These are phyloP conservation scores for Pristiophorus japonicus DNA, from an alignment of 2,113 vertebrate species.

Conservation along the genomic window DNA sequence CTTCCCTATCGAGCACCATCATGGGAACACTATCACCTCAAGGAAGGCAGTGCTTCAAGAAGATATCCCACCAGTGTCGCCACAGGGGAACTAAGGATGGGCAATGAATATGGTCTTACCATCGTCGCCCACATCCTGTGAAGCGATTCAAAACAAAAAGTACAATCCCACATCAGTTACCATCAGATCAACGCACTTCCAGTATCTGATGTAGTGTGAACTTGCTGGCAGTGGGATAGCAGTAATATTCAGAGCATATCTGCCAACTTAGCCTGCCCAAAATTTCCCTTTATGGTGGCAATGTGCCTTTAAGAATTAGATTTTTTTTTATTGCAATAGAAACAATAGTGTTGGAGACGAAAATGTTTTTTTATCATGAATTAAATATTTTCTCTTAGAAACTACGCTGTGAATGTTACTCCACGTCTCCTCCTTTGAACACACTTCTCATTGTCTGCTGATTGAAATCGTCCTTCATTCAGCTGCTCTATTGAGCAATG, in stretches of 20 bases:
- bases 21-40: no score
- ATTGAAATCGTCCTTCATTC: neutral
- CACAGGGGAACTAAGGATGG: no score
- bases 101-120: neutral
- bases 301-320: neutral
- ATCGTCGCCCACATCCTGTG: neutral
- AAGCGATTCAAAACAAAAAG: neutral
- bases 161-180: neutral
- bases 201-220: neutral
- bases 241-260: neutral
- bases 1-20: no score
- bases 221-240: neutral
- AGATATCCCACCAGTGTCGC: no score
- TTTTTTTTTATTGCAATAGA: neutral
- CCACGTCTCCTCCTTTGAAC: neutral
- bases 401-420: neutral
- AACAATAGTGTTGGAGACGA: neutral
- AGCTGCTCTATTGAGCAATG: neutral
- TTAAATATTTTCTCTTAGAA: neutral
- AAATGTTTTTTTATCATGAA: neutral
- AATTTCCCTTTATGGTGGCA: neutral
- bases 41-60: no score
- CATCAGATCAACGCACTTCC: neutral
- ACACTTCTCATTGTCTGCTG: neutral
- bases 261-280: neutral